phyloP scores from a whole-genome alignment of 1,140 invertebrate genomes.

The Bombus waltoni region DNA sequence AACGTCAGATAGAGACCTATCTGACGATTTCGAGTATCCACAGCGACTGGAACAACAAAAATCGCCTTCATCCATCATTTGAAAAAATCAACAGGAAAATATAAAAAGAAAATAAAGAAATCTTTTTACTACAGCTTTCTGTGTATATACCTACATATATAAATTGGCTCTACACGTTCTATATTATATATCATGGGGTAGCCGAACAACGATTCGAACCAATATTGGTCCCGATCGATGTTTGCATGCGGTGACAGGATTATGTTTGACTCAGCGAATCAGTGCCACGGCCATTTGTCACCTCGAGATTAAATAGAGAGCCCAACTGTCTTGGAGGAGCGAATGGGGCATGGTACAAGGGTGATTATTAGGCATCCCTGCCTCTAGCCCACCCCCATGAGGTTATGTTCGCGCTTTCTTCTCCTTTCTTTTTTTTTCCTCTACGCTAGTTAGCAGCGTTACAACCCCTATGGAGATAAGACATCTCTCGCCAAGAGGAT shows the following conservation, averaged over 20 bases:
- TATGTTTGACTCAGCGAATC: slow-evolving; percentile 79
- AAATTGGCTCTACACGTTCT: slow-evolving; percentile 24
- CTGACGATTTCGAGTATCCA: slow-evolving; percentile 15
- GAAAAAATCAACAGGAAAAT: neutral
- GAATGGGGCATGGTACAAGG: slow-evolving; percentile 60
- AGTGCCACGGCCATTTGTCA: slow-evolving; percentile 77
- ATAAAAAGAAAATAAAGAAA: neutral
- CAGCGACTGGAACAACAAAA: neutral
- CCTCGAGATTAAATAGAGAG: slow-evolving; percentile 77
- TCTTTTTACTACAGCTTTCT: neutral
- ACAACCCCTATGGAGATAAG: slow-evolving; percentile 57
- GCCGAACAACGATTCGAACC: slow-evolving; percentile 38
- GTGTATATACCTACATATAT: no score
- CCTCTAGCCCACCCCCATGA: neutral
- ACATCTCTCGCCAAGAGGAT: slow-evolving; percentile 30
- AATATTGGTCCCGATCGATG: slow-evolving; percentile 75
- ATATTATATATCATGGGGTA: slow-evolving; percentile 5
- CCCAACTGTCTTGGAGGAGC: slow-evolving; percentile 71
- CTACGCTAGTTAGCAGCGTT: neutral
- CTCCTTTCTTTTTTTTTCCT: neutral
- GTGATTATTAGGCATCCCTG: slow-evolving; percentile 60
- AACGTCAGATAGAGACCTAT: slow-evolving; percentile 12
- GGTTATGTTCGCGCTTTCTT: neutral
- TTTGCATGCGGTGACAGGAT: slow-evolving; percentile 78
- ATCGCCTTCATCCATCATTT: slow-evolving; percentile 46